Base-by-base conservation (phyloP, 2,797 vertebrate genomes). In the Chanos chanos region DNA sequence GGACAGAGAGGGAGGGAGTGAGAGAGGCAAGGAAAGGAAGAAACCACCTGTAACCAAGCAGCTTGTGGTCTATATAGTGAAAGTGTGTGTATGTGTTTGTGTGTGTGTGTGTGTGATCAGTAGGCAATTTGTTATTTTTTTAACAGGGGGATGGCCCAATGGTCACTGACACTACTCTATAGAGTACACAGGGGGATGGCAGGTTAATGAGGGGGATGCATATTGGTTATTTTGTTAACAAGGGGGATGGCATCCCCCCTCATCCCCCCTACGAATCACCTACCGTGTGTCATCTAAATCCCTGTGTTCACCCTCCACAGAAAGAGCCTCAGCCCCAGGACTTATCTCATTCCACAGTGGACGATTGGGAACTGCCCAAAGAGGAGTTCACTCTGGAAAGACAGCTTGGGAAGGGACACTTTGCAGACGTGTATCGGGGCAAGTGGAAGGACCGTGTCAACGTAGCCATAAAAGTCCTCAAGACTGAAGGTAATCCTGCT, bases 401-500 rank as follows among this genome's bases (percentile, higher is more conserved):
- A 65, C 79, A 81, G 73, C 81, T 94, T 44, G 93, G 92, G 12
- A 78, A 78, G 0, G 91, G 92, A 2, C 86, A 73, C 74, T 94
- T 93, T 1, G 84, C 91, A 1, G 79, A 90, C 0, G 93, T 94
- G 61, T 83, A 88, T 50, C 71, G 73, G 3, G 92, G 92, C 5
- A 77, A 66, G 30, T 94, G 93, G 92, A 93, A 89, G 59, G 81
- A 83, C 57, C 72, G 68, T 18, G 84, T 91, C 16, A 78, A 65
- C 0, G 92, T 94, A 8, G 92, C 93, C 27, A 80, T 90, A 61
- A 90, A 90, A 82, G 78, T 89, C 69, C 66, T 89, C 39, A 89
- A 86, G 68, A 85, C 50, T 9, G 83, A 86, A 74, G 79, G 72
- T 75, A 50, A 64, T 49, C 16, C 22, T 24, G 41, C 19, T 24